Conservation (phyloP, 2,797 vertebrate genomes). For the Zalophus californianus region DNA sequence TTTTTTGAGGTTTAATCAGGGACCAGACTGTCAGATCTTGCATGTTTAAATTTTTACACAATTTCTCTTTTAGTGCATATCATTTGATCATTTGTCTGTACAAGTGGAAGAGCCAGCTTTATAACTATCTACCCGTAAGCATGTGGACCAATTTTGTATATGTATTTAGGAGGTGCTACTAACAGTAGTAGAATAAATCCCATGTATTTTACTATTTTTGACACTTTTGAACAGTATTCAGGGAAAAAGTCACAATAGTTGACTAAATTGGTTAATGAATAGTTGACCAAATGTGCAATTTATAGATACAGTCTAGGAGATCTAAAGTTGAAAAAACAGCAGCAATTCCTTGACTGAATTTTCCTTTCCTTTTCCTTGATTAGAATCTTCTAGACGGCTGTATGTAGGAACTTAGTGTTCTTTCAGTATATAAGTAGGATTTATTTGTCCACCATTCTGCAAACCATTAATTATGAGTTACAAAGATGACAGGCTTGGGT, state of each 20-base stretch:
- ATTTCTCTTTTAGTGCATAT: constrained; percentile 15
- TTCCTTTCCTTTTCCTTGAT: neutral
- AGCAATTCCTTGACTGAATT: neutral
- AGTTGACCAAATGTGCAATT: constrained; percentile 25
- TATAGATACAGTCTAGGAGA: neutral
- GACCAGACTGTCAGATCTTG: constrained; percentile 13
- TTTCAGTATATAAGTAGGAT: neutral
- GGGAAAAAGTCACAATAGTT: neutral
- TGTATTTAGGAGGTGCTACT: constrained; percentile 27
- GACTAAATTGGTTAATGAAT: neutral
- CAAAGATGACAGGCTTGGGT: neutral
- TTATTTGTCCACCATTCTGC: constrained; percentile 28
- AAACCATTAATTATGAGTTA: constrained; percentile 52
- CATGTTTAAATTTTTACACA: constrained; percentile 58
- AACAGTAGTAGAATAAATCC: neutral
- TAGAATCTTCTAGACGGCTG: neutral
- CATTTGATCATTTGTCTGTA: constrained; percentile 6
- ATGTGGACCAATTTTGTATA: constrained; percentile 6
- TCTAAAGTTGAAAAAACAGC: neutral
- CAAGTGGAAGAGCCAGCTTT: neutral
- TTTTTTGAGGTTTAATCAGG: constrained; percentile 53
- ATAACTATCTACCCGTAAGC: neutral
- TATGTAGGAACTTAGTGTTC: constrained; percentile 6
- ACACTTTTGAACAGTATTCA: constrained; percentile 17
- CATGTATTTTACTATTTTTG: constrained; percentile 29